Evolutionary conservation across 2,888 invertebrate species (phyloP), one percentile per base, ranked within the genome.

Genomic region (Torymus auratus): DNA sequence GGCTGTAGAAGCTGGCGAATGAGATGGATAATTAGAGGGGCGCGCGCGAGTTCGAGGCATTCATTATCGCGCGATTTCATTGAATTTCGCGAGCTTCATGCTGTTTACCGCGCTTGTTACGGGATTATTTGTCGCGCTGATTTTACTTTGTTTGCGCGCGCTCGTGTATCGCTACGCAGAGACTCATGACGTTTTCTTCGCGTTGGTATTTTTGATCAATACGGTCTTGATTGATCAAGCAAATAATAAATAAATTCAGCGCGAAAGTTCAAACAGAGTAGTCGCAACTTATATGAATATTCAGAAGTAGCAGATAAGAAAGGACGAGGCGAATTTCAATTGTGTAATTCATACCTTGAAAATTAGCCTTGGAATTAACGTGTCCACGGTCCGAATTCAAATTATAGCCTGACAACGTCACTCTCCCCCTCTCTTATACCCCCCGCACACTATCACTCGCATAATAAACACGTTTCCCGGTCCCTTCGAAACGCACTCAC

Each of bases 81-180:
- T 28, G 28, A 76, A 28, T 52, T 72, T 13, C 23, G 81, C 62
- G n/a, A 74, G 28, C 52, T 74, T 74, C n/a, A n/a, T n/a, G 28
- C 69, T 75, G 41, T 55, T 55, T 53, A 70, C 64, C 17, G 61
- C 75, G 28, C 75, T 82, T 11, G 55, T 56, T 52, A 64, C 50
- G 14, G 76, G 28, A 28, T 28, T 28, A 82, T 15, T 64, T 79
- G 5, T 76, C 61, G 15, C 75, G 68, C 52, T 79, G 61, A n/a
- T 79, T 68, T 75, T 65, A 79, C 52, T 62, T 58, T 52, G 74
- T 65, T 13, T 74, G 7, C 78, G 62, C 41, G 15, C 69, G 13
- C 67, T 75, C n/a, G 87, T 87, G 85, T 85, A 88, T 71, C 83
- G 75, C 74, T 83, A 85, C 82, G 85, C 7, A 7, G 28, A 28